phyloP scores from a whole-genome alignment of 1,140 invertebrate genomes.

The Nixonia krombeini region DNA sequence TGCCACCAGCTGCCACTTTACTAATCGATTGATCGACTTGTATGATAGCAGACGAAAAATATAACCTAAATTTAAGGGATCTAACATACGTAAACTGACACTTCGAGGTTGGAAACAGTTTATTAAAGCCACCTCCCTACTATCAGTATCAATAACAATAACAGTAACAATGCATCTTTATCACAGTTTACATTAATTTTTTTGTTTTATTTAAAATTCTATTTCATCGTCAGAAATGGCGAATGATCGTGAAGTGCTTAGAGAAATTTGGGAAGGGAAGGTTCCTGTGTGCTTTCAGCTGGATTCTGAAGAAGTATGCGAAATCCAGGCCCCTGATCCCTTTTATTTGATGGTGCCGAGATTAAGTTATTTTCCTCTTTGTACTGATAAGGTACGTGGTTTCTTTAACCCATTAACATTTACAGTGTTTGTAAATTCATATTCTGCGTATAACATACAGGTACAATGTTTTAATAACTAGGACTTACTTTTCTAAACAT shows the following conservation, averaged over 20 bases:
- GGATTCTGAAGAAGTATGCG: slow-evolving; percentile 88
- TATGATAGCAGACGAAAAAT: slow-evolving; percentile 28
- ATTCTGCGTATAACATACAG: background rate
- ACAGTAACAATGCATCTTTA: slow-evolving; percentile 6
- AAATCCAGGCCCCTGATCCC: slow-evolving; percentile 89
- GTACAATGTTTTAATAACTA: background rate
- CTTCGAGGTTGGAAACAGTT: background rate
- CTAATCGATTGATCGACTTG: slow-evolving; percentile 1
- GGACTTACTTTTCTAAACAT: too few relatives aligned
- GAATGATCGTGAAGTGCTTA: slow-evolving; percentile 91
- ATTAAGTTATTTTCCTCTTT: slow-evolving; percentile 95
- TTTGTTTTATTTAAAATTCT: background rate
- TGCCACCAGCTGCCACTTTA: too few relatives aligned
- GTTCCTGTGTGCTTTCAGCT: slow-evolving; percentile 92
- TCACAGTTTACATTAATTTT: background rate
- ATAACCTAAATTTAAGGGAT: slow-evolving; percentile 21
- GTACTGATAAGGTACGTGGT: slow-evolving; percentile 89
- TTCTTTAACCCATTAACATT: slow-evolving; percentile 10
- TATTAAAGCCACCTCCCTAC: too few relatives aligned
- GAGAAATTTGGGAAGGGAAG: slow-evolving; percentile 96
- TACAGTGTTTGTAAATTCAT: background rate
- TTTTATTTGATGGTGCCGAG: slow-evolving; percentile 96
- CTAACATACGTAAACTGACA: slow-evolving; percentile 17
- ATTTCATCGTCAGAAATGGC: slow-evolving; percentile 76
- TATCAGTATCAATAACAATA: too few relatives aligned